Evolutionary conservation across 2,113 vertebrate species (phyloP), one percentile per base, ranked within the genome.

Genomic region (Etia nguti): DNA sequence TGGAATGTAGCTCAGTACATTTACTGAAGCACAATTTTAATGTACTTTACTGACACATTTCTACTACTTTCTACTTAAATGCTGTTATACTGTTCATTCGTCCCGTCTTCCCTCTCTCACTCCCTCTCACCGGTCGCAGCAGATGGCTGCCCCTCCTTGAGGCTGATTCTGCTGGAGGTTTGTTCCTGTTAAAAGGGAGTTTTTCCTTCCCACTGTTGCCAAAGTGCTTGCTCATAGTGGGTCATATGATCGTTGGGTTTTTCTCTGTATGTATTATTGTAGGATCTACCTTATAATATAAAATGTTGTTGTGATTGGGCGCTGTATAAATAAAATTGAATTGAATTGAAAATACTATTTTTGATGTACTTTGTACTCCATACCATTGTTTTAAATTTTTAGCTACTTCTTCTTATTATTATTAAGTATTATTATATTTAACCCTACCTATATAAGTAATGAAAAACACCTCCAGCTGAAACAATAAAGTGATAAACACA

Each of bases 121-220:
- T 0, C 18, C 59, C 31, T 0, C 18, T 31, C 20, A 62, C 59
- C 10, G 0, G 0, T 36, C 18, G 0, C 5, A 34, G 59, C 59
- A 62, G 59, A 62, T 62, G 16, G 29, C 29, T 9, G 9, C 29
- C 59, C 0, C 16, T 62, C 5, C 29, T 29, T 62, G 29, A 34
- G 16, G 2, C 59, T 62, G 29, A 0, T 20, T 62, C 29, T 62
- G 0, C 1, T 1, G 29, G 5, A 60, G 59, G 1, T 34, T 0
- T 60, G 15, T 62, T 62, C 59, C 59, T 62, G 29, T 41, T 62
- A 34, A 6, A 62, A 0, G 29, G 16, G 29, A 62, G 59, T 34
- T 62, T 62, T 34, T 34, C 29, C 29, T 62, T 62, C 59, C 59
- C 16, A 4, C 1, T 60, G 59, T 60, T 0, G 0, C 29, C 0